Percentiles rank a stretch among this genome's conserved stretches.
These are phyloP conservation scores for Mythimna albipuncta DNA, from an alignment of 2,888 invertebrate genomes.

Conservation along the genomic window DNA sequence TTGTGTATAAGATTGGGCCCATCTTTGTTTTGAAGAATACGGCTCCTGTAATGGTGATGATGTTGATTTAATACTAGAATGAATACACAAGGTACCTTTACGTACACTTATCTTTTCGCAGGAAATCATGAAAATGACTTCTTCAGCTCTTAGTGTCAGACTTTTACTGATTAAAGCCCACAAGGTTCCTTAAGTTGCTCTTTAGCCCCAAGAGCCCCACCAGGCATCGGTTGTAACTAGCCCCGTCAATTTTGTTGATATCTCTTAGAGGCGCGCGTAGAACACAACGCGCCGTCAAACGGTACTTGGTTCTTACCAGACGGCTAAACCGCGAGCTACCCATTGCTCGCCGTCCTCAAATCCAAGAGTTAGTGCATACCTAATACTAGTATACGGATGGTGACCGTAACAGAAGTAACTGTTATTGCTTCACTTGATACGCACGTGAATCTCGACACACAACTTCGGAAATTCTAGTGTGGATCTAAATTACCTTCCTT, in stretches of 20 bases:
- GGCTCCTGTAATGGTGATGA: neutral
- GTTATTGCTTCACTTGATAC: neutral
- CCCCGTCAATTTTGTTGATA: too few relatives aligned
- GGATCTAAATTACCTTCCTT: neutral
- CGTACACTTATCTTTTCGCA: neutral
- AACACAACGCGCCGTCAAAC: too few relatives aligned
- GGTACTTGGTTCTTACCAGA: too few relatives aligned
- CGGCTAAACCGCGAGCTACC: too few relatives aligned
- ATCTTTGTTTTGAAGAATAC: neutral
- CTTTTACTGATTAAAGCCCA: too few relatives aligned
- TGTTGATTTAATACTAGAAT: neutral
- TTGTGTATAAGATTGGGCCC: neutral
- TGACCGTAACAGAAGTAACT: neutral
- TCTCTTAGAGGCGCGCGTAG: too few relatives aligned
- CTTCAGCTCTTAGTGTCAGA: too few relatives aligned
- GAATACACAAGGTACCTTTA: neutral
- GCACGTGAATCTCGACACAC: neutral
- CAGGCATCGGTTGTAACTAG: too few relatives aligned
- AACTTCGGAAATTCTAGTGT: neutral
- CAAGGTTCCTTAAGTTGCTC: too few relatives aligned
- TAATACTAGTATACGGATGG: neutral
- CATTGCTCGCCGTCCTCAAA: too few relatives aligned
- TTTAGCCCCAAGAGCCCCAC: too few relatives aligned
- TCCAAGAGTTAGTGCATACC: neutral
- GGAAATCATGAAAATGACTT: too few relatives aligned